These are phyloP conservation scores for Archips xylosteana DNA, from an alignment of 2,888 invertebrate genomes.

Conservation along the genomic window DNA sequence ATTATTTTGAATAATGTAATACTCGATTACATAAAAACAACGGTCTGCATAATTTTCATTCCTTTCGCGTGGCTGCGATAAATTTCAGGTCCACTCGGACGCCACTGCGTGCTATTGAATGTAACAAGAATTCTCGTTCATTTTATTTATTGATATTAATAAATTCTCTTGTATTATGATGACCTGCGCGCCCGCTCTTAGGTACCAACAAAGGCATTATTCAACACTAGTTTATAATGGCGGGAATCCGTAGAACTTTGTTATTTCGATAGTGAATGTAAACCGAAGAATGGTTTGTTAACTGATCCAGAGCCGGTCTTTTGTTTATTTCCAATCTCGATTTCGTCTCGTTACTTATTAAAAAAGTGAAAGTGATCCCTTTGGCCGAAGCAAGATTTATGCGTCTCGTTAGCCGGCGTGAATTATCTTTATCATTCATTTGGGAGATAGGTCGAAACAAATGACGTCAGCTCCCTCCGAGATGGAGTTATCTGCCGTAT, in stretches of 20 bases:
- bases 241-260: slow-evolving; percentile 1
- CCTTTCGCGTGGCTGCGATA: slow-evolving; percentile 30
- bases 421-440: slow-evolving; percentile 54
- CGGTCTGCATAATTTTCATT: slow-evolving; percentile 43
- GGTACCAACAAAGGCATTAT: slow-evolving; percentile 27
- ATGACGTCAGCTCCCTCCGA: slow-evolving; percentile 47
- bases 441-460: slow-evolving; percentile 56
- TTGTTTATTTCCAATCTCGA: slow-evolving; percentile 57
- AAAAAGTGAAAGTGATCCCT: slow-evolving; percentile 64
- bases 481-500: slow-evolving; percentile 41
- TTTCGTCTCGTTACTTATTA: slow-evolving; percentile 56
- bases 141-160: slow-evolving; percentile 38
- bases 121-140: slow-evolving; percentile 36
- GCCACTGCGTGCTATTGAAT: slow-evolving; percentile 39
- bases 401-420: slow-evolving; percentile 53
- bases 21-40: slow-evolving; percentile 44
- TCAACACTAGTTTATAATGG: slow-evolving; percentile 21
- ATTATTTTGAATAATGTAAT: slow-evolving; percentile 45
- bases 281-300: slow-evolving; percentile 12
- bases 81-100: slow-evolving; percentile 38
- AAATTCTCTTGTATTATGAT: slow-evolving; percentile 39
- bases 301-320: slow-evolving; percentile 38
- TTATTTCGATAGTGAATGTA: slow-evolving; percentile 27
- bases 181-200: slow-evolving; percentile 2
- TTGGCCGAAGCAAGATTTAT: slow-evolving; percentile 60